Conservation (phyloP, 2,888 invertebrate species). For the Erpobdella octoculata region DNA sequence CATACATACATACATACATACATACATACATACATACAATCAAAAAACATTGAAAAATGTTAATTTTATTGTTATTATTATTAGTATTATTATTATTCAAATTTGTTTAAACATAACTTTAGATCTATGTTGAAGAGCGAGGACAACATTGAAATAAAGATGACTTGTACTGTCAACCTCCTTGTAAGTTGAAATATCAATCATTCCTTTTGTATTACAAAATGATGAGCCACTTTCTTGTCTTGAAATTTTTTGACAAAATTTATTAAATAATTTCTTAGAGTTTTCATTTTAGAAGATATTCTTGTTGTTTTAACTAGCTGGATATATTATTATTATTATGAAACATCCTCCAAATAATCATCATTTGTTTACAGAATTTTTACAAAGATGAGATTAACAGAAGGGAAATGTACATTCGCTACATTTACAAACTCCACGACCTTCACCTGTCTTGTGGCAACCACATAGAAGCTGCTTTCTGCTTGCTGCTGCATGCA, state of each 20-base stretch:
- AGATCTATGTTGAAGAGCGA: slow-evolving; percentile 84
- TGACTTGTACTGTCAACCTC: slow-evolving; percentile 91
- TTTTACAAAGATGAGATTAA: slow-evolving; percentile 94
- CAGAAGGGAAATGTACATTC: slow-evolving; percentile 85
- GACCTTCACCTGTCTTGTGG: slow-evolving; percentile 82
- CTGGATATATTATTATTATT: background rate
- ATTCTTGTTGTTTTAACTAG: too few relatives aligned
- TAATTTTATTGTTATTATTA: too few relatives aligned
- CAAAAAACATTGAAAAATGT: too few relatives aligned
- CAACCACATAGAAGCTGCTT: slow-evolving; percentile 88
- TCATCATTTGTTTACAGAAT: slow-evolving; percentile 58
- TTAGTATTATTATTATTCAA: too few relatives aligned
- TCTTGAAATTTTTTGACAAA: too few relatives aligned
- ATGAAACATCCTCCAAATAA: background rate
- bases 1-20: too few relatives aligned
- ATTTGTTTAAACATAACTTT: background rate
- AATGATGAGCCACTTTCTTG: too few relatives aligned
- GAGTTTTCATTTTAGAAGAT: too few relatives aligned
- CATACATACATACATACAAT: too few relatives aligned
- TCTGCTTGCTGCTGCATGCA: slow-evolving; percentile 84
- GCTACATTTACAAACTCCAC: slow-evolving; percentile 87
- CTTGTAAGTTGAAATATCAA: too few relatives aligned
- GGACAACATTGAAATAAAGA: slow-evolving; percentile 84
- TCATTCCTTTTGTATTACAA: too few relatives aligned
- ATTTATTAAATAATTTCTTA: too few relatives aligned